Percentiles rank a stretch among this genome's conserved stretches.
These are phyloP conservation scores for Caenorhabditis panamensis DNA, from an alignment of 2,888 invertebrate genomes.

Conservation along the genomic window DNA sequence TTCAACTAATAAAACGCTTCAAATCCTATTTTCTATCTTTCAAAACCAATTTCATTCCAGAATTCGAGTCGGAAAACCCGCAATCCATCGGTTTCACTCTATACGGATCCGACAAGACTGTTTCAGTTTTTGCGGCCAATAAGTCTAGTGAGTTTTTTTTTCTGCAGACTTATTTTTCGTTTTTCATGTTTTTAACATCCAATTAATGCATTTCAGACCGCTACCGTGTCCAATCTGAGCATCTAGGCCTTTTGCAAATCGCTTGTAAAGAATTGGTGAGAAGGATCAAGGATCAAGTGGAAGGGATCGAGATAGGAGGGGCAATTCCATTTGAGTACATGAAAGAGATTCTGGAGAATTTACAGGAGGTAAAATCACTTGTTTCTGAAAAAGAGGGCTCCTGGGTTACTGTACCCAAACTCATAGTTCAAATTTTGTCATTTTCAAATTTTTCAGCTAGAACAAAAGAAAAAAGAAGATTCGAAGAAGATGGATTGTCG, in stretches of 20 bases:
- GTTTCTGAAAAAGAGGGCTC: background rate
- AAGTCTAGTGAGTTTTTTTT: slow-evolving; percentile 49
- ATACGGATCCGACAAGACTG: slow-evolving; percentile 42
- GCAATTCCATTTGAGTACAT: slow-evolving; percentile 59
- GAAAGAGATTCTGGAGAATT: slow-evolving; percentile 40
- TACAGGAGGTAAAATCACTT: slow-evolving; percentile 44
- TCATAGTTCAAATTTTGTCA: no score
- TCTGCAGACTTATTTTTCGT: background rate
- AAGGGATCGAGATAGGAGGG: slow-evolving; percentile 46
- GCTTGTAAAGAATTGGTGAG: slow-evolving; percentile 40
- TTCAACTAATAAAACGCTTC: no score
- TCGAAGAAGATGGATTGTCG: slow-evolving; percentile 45
- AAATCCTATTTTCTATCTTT: no score
- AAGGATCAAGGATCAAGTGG: slow-evolving; percentile 26
- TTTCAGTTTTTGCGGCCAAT: slow-evolving; percentile 56
- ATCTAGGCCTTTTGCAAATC: slow-evolving; percentile 46
- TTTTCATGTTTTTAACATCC: no score
- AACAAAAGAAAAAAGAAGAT: slow-evolving; percentile 8
- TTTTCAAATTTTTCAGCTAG: slow-evolving; percentile 40
- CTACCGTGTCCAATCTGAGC: slow-evolving; percentile 70
- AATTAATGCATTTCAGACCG: no score
- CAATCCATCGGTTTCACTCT: slow-evolving; percentile 52
- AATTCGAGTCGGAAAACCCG: slow-evolving; percentile 49
- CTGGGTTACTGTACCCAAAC: no score
- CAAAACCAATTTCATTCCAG: no score